Conservation (phyloP, 2,888 invertebrate genomes). For the Drosophila longiperda region DNA sequence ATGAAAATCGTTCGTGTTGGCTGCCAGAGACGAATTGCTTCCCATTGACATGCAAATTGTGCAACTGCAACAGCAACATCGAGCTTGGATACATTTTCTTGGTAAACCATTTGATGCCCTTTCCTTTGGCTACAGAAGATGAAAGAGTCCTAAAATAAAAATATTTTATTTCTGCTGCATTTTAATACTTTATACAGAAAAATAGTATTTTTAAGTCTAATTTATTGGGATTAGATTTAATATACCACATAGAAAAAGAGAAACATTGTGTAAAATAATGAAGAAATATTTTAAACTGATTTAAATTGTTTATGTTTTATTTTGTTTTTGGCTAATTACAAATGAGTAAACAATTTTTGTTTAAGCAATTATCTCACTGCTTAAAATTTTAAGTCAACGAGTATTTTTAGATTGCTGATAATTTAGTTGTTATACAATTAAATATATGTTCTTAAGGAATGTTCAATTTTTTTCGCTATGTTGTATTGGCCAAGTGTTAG, state of each 20-base stretch:
- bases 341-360: neutral
- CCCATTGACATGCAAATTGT: constrained; percentile 78
- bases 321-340: neutral
- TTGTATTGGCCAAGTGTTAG: neutral
- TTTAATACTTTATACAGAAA: neutral
- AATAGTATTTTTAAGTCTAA: neutral
- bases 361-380: neutral
- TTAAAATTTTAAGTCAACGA: too few species aligned
- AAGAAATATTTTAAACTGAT: neutral
- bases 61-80: constrained; percentile 31
- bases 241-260: neutral
- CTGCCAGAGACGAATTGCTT: constrained; percentile 61
- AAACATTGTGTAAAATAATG: neutral
- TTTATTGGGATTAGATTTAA: neutral
- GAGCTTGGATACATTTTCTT: neutral
- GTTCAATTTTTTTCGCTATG: neutral
- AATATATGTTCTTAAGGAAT: neutral
- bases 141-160: neutral
- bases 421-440: neutral
- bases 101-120: constrained; percentile 34
- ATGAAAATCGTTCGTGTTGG: constrained; percentile 17
- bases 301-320: neutral
- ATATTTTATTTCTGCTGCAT: neutral
- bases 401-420: neutral
- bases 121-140: neutral